Base-by-base conservation (phyloP, 2,113 vertebrate species). In the Percopsis transmontana region DNA sequence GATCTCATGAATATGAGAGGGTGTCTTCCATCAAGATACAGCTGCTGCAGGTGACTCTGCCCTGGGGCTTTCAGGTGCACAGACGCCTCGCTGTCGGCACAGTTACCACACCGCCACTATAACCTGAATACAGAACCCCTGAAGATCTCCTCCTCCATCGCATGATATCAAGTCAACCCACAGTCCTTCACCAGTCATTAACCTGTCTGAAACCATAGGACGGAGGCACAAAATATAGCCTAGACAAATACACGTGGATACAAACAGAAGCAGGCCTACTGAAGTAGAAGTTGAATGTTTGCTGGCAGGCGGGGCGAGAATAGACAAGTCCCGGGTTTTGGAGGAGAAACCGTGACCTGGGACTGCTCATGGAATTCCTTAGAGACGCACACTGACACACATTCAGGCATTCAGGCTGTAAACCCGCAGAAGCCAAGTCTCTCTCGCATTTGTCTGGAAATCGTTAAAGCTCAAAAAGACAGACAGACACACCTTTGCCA, bases 291-390 rank as follows among this genome's bases (percentile, higher is more conserved):
- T 19, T 44, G 63, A 73, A 61, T 50, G 27, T 70, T 70, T 80
- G 59, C 50, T 58, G 62, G 79, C 56, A 45, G 66, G 62, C 11
- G 18, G 39, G 67, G 62, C 77, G 33, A 79, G 87, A 86, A 59
- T 2, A 45, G 79, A 85, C 87, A 82, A 62, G 87, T 71, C 85
- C 60, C 14, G 21, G 79, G 81, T 86, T 82, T 5, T 83, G 50
- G 70, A 82, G 72, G 76, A 72, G 62, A 82, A 81, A 88, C 74
- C 73, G 72, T 70, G 84, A 83, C 82, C 82, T 81, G 73, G 56
- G 57, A 87, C 70, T 53, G 51, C 81, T 77, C 72, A 24, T 57
- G 56, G 70, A 74, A 87, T 87, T 87, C 83, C 77, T 76, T 65
- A 54, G 66, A 68, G 19, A 74, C 40, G 24, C 66, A 66, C 16